These are phyloP conservation scores for Hephaestus fuliginosus DNA, from an alignment of 2,797 vertebrate species.

Conservation along the genomic window DNA sequence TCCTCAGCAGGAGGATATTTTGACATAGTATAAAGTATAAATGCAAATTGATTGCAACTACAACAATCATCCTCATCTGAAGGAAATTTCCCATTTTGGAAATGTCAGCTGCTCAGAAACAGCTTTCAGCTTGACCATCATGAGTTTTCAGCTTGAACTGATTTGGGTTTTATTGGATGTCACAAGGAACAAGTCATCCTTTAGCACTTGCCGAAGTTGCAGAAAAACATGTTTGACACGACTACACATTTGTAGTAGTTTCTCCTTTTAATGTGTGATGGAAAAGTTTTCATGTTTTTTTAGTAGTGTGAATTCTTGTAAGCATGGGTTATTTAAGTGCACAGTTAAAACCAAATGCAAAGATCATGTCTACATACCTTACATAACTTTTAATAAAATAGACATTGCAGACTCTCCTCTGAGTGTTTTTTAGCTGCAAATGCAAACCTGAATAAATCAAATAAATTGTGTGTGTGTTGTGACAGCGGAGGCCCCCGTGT, in stretches of 20 bases:
- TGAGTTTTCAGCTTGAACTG: neutral
- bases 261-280: neutral
- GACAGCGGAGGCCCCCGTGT: conserved; percentile 88
- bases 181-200: neutral
- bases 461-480: conserved; percentile 14
- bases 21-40: too few species aligned
- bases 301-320: neutral
- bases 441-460: neutral
- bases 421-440: neutral
- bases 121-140: neutral
- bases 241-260: neutral
- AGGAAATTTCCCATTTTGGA: neutral
- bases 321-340: neutral
- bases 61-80: neutral
- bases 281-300: neutral
- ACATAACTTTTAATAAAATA: too few species aligned
- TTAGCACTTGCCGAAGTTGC: neutral
- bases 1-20: too few species aligned
- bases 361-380: too few species aligned
- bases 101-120: conserved; percentile 24
- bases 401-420: neutral
- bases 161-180: conserved; percentile 7
- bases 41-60: neutral
- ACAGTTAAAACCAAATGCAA: too few species aligned
- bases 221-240: neutral